Conservation (phyloP, 2,113 vertebrate genomes). For the Thunnus thynnus region DNA sequence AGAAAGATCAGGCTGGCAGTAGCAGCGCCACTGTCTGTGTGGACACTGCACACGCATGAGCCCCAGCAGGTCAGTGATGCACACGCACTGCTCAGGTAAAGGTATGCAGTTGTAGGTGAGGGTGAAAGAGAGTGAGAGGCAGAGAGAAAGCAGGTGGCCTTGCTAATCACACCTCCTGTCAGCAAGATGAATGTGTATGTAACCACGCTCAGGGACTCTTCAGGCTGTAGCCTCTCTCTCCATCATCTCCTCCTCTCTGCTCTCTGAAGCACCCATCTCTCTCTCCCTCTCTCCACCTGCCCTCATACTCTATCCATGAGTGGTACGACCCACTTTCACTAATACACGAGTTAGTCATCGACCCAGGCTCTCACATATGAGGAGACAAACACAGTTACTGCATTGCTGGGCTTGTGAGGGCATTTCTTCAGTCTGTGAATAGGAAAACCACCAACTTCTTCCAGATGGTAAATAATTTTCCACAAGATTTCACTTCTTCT, state of each 20-base stretch:
- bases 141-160: conserved; percentile 18
- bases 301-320: conserved; percentile 17
- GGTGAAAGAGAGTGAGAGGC: background rate
- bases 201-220: conserved; percentile 2
- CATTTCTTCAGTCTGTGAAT: background rate
- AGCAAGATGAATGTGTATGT: conserved; percentile 39
- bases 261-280: background rate
- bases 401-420: background rate
- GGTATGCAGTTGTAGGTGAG: background rate
- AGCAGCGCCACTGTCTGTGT: too few species aligned
- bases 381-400: background rate
- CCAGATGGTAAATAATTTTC: too few species aligned
- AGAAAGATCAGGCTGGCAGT: too few species aligned
- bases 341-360: background rate
- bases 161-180: conserved; percentile 46
- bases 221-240: conserved; percentile 7
- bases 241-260: background rate
- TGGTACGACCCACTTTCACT: background rate
- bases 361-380: background rate
- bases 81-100: background rate
- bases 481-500: too few species aligned
- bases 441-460: too few species aligned
- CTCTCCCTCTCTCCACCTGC: background rate
- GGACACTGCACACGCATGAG: background rate
- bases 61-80: background rate